Evolutionary conservation across 2,888 invertebrate genomes (phyloP).

Genomic region (Mylabris sibirica): DNA sequence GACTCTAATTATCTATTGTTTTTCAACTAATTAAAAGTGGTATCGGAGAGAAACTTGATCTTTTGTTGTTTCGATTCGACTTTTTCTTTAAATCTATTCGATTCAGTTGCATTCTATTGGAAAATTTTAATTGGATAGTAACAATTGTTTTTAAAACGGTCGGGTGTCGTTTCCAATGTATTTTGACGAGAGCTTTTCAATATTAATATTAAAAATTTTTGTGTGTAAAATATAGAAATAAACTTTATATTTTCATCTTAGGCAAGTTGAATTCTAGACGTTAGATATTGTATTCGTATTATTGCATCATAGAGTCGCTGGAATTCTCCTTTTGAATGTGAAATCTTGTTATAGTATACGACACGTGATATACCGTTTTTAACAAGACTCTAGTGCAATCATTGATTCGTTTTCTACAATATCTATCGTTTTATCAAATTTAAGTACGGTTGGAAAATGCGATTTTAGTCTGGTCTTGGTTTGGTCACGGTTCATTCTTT

Average conservation of each 20-base stretch:
- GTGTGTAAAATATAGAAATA: not conserved
- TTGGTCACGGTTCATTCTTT: slow-evolving; percentile 2
- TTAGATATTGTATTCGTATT: slow-evolving; percentile 3
- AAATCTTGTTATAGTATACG: not conserved
- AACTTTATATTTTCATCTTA: not conserved
- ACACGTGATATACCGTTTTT: not conserved
- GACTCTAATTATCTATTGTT: slow-evolving; percentile 8
- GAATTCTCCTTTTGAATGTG: not conserved
- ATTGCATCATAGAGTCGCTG: not conserved
- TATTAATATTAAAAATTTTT: not conserved
- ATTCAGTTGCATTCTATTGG: not conserved
- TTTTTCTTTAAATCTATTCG: not conserved
- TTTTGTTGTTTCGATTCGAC: slow-evolving; percentile 2
- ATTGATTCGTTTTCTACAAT: not conserved
- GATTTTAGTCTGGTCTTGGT: not conserved
- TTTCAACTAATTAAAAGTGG: slow-evolving; percentile 14
- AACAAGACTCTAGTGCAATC: not conserved
- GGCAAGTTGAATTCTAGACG: not conserved
- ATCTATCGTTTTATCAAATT: not conserved
- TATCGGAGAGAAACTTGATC: not conserved
- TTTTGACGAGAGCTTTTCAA: not conserved
- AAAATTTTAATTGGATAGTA: slow-evolving; percentile 4
- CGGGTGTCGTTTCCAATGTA: not conserved
- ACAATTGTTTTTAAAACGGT: not conserved
- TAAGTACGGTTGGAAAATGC: too few relatives aligned